A percentile compares a stretch with the other conserved stretches of the same genome.
phyloP scores from a whole-genome alignment of 2,888 invertebrate species.

The Eumerus sabulonum region DNA sequence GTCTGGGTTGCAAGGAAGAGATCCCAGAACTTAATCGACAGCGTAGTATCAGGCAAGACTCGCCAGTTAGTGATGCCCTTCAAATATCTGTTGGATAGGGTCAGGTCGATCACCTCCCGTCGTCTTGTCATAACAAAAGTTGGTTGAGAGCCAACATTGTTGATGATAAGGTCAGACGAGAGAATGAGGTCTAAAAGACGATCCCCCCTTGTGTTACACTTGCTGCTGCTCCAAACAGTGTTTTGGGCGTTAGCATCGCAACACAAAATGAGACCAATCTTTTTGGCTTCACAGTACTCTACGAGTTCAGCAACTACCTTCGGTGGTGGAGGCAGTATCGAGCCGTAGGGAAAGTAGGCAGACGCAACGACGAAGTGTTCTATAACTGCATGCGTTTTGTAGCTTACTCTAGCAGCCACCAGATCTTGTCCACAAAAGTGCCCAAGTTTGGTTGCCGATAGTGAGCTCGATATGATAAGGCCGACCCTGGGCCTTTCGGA shows the following conservation, averaged over 20 bases:
- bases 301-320: not conserved
- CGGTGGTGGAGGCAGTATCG: not conserved
- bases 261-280: not conserved
- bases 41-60: not conserved
- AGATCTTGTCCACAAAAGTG: not conserved
- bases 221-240: conserved; percentile 2
- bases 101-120: not conserved
- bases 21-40: not conserved
- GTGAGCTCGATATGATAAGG: not conserved
- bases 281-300: conserved; percentile 1
- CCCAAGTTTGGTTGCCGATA: not conserved
- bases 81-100: not conserved
- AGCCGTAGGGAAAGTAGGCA: not conserved
- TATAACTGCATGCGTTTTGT: not conserved
- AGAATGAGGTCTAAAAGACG: not conserved
- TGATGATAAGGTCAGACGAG: not conserved
- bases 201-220: not conserved
- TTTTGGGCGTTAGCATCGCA: conserved; percentile 3
- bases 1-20: not conserved
- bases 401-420: not conserved
- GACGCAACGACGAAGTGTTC: not conserved
- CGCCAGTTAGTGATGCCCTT: conserved; percentile 1
- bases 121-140: not conserved
- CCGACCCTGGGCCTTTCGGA: conserved; percentile 1
- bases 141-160: conserved; percentile 2